A percentile compares a stretch with the other conserved stretches of the same genome.
Conservation (phyloP, 2,888 invertebrate genomes). For the Xylota sylvarum region DNA sequence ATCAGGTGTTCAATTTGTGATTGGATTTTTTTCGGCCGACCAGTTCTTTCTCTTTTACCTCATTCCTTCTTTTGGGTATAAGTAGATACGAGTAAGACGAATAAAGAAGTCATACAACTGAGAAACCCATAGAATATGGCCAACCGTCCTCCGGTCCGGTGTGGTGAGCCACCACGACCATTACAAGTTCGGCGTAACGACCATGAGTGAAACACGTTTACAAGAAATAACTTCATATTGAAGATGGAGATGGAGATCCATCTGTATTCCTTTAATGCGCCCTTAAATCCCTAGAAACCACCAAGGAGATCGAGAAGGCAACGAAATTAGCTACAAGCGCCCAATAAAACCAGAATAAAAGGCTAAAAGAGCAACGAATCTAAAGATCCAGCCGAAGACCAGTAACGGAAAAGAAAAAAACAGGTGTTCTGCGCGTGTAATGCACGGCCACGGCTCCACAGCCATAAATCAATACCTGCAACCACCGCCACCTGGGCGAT, state of each 20-base stretch:
- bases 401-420: constrained; percentile 59
- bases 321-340: constrained; percentile 68
- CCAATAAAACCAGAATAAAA: constrained; percentile 52
- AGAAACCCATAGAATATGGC: constrained; percentile 7
- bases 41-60: constrained; percentile 44
- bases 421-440: constrained; percentile 74
- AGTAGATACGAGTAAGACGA: background rate
- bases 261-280: constrained; percentile 52
- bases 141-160: background rate
- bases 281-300: constrained; percentile 49
- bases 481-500: constrained; percentile 62
- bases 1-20: constrained; percentile 77
- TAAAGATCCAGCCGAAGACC: constrained; percentile 37
- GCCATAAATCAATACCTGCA: constrained; percentile 70
- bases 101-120: constrained; percentile 64
- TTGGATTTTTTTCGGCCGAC: constrained; percentile 64
- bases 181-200: constrained; percentile 52
- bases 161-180: constrained; percentile 42
- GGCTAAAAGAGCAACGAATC: constrained; percentile 27
- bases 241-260: constrained; percentile 39
- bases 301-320: constrained; percentile 18
- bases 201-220: constrained; percentile 59
- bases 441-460: constrained; percentile 59
- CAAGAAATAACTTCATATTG: constrained; percentile 43
- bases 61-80: constrained; percentile 1